Percentiles rank a stretch among this genome's conserved stretches.
phyloP scores from a whole-genome alignment of 2,797 vertebrate species.

The Limnodromus scolopaceus region DNA sequence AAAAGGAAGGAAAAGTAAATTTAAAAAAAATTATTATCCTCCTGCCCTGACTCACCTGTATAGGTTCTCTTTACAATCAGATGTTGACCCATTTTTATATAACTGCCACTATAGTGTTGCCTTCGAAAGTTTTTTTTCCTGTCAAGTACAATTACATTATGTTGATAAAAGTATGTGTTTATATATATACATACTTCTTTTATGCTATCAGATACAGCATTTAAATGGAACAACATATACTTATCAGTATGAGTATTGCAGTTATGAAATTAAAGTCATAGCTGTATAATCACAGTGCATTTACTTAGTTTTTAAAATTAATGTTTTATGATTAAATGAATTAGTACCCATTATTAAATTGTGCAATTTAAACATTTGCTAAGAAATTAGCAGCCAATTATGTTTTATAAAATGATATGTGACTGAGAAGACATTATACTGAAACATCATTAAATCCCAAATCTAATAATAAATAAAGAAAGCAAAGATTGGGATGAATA shows the following conservation, averaged over 20 bases:
- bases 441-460: background rate
- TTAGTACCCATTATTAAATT: slow-evolving; percentile 43
- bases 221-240: background rate
- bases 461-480: background rate
- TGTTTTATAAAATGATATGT: background rate
- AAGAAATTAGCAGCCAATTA: slow-evolving; percentile 42
- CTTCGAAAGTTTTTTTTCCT: background rate
- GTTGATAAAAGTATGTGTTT: background rate
- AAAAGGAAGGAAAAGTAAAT: background rate
- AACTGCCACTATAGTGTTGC: background rate
- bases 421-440: background rate
- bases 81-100: background rate
- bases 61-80: background rate
- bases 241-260: background rate
- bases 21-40: background rate
- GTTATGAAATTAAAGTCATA: slow-evolving; percentile 35
- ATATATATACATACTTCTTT: background rate
- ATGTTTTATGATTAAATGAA: slow-evolving; percentile 54
- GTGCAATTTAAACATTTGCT: slow-evolving; percentile 45
- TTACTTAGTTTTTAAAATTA: slow-evolving; percentile 50
- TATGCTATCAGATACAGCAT: background rate
- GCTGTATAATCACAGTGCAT: slow-evolving; percentile 27
- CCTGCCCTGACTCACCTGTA: accelerated
- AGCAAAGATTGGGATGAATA: background rate
- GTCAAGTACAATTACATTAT: background rate